Evolutionary conservation across 2,113 vertebrate species (phyloP).

Genomic region (Sprattus sprattus): DNA sequence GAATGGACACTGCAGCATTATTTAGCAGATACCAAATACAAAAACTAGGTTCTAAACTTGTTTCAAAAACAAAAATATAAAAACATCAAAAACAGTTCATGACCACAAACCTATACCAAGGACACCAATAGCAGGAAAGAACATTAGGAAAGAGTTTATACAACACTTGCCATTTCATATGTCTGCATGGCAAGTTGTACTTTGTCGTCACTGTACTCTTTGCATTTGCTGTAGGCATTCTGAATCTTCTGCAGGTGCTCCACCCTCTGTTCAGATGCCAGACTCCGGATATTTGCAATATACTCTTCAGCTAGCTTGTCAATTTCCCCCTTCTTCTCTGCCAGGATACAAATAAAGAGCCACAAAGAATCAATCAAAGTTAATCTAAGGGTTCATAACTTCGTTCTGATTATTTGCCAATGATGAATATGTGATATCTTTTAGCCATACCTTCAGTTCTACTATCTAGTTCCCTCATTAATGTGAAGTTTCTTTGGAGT

Average conservation of each 20-base stretch:
- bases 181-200: conserved; percentile 99
- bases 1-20: not conserved
- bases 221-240: conserved; percentile 89
- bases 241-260: conserved; percentile 94
- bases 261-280: conserved; percentile 83
- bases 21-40: not conserved
- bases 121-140: not conserved
- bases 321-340: conserved; percentile 95
- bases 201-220: conserved; percentile 96
- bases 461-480: conserved; percentile 94
- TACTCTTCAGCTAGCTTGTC: conserved; percentile 90
- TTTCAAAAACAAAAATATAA: not conserved
- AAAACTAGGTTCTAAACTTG: not conserved
- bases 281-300: conserved; percentile 80
- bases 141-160: too few relatives aligned
- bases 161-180: conserved; percentile 90
- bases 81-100: not conserved
- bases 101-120: not conserved
- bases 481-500: conserved; percentile 93
- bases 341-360: not conserved
- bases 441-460: conserved; percentile 84
- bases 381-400: not conserved
- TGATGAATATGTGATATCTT: not conserved
- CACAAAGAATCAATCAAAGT: not conserved
- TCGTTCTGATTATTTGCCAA: too few relatives aligned